phyloP scores from a whole-genome alignment of 2,797 vertebrate species.

The Aldrovandia affinis region DNA sequence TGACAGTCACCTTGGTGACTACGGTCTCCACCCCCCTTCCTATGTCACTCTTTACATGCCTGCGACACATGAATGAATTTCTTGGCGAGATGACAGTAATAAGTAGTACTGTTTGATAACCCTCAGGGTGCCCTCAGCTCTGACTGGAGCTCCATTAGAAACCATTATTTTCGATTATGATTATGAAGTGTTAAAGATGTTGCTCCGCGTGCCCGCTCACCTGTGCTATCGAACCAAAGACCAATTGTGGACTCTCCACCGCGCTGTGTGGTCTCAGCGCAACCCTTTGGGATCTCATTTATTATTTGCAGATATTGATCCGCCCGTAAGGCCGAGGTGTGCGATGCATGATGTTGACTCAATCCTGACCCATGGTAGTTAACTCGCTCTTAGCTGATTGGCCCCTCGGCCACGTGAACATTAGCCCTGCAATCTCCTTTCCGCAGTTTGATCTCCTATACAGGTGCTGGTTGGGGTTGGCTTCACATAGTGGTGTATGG shows the following conservation, averaged over 20 bases:
- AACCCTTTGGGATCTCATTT: constrained; percentile 94
- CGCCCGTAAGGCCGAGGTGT: constrained; percentile 82
- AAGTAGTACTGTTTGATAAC: constrained; percentile 88
- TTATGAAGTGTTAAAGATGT: constrained; percentile 92
- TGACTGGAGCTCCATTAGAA: constrained; percentile 95
- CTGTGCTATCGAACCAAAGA: constrained; percentile 91
- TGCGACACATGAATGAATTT: constrained; percentile 77
- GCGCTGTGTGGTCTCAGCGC: constrained; percentile 83
- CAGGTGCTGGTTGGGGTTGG: background rate
- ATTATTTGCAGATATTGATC: constrained; percentile 99
- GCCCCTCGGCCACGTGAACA: background rate
- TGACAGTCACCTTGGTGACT: background rate
- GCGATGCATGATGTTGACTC: constrained; percentile 81
- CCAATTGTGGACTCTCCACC: constrained; percentile 86
- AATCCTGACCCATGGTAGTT: constrained; percentile 82
- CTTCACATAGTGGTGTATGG: background rate
- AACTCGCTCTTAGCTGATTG: constrained; percentile 70
- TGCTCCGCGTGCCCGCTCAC: constrained; percentile 84
- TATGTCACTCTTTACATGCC: background rate
- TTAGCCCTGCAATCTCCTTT: background rate
- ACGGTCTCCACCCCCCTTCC: background rate
- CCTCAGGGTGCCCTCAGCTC: constrained; percentile 86
- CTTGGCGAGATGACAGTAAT: constrained; percentile 82
- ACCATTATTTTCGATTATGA: constrained; percentile 98
- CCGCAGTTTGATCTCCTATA: background rate